phyloP scores from a whole-genome alignment of 2,113 vertebrate genomes.

The Nyctibius bracteatus region DNA sequence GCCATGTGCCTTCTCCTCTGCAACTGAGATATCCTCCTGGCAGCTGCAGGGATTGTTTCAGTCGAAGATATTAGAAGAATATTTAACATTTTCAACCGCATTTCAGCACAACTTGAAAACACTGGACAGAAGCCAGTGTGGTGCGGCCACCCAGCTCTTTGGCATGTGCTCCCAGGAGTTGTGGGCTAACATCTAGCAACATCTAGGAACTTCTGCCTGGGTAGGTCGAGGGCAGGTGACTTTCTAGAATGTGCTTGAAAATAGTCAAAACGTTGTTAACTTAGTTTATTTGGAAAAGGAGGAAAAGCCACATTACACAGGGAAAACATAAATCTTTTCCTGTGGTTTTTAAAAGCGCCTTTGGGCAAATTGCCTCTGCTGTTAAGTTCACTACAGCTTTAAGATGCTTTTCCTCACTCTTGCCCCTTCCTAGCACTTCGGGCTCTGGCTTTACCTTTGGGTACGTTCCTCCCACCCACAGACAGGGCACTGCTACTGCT shows the following conservation, averaged over 20 bases:
- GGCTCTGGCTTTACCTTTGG: background rate
- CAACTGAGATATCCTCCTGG: background rate
- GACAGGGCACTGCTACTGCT: constrained; percentile 3
- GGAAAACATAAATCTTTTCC: constrained; percentile 66
- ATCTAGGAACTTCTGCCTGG: constrained; percentile 17
- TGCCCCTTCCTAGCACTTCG: background rate
- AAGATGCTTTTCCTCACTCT: constrained; percentile 39
- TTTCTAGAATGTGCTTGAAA: constrained; percentile 38
- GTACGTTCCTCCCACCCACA: background rate
- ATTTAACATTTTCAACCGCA: background rate
- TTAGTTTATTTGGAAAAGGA: constrained; percentile 57
- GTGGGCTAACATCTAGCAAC: background rate
- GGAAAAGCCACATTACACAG: constrained; percentile 46
- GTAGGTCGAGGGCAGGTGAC: constrained; percentile 29
- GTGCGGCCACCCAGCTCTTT: constrained; percentile 12
- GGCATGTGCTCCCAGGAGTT: constrained; percentile 24
- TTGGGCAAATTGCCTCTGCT: constrained; percentile 60
- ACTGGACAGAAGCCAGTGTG: constrained; percentile 4
- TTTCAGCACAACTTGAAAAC: background rate
- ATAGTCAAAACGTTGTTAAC: constrained; percentile 59
- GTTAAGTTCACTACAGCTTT: constrained; percentile 25
- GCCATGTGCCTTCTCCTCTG: background rate
- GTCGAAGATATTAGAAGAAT: background rate
- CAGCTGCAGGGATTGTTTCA: background rate
- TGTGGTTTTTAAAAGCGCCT: constrained; percentile 66